Percentiles rank a stretch among this genome's conserved stretches.
phyloP scores from a whole-genome alignment of 2,888 invertebrate species.

The Neocrepidodera transversa region DNA sequence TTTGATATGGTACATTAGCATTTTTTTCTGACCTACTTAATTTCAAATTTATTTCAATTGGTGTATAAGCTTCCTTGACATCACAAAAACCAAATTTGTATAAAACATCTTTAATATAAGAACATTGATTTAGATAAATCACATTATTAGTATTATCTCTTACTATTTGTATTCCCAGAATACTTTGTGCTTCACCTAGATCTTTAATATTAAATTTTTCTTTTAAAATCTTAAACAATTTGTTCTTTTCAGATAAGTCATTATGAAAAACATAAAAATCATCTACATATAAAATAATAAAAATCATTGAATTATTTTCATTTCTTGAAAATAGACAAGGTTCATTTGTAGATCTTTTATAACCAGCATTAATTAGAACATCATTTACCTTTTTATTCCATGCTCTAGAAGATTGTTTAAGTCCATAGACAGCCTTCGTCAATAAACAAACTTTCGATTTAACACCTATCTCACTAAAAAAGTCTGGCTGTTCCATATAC shows the following conservation, averaged over 20 bases:
- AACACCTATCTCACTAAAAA: conserved; percentile 1
- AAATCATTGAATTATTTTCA: conserved; percentile 11
- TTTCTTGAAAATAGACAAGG: conserved; percentile 23
- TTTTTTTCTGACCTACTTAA: too few species aligned
- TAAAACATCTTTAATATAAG: conserved; percentile 35
- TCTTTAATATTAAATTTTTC: too few species aligned
- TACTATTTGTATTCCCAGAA: conserved; percentile 36
- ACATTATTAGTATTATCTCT: conserved; percentile 19
- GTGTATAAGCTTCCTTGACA: conserved; percentile 16
- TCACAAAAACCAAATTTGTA: conserved; percentile 22
- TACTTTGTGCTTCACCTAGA: too few species aligned
- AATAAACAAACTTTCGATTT: conserved; percentile 7
- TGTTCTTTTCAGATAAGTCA: too few species aligned
- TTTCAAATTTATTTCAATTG: too few species aligned
- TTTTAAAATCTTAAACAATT: conserved; percentile 31
- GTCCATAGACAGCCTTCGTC: conserved; percentile 37
- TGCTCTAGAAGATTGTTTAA: conserved; percentile 31
- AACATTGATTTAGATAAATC: conserved; percentile 34
- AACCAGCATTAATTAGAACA: conserved; percentile 24
- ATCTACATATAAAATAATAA: conserved; percentile 31
- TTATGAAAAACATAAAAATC: too few species aligned
- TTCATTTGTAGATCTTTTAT: conserved; percentile 19
- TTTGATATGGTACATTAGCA: conserved; percentile 31
- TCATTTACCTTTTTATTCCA: conserved; percentile 31
- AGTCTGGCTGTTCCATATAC: conserved; percentile 38